These are phyloP conservation scores for Asarcornis scutulata DNA, from an alignment of 2,113 vertebrate species.

Conservation along the genomic window DNA sequence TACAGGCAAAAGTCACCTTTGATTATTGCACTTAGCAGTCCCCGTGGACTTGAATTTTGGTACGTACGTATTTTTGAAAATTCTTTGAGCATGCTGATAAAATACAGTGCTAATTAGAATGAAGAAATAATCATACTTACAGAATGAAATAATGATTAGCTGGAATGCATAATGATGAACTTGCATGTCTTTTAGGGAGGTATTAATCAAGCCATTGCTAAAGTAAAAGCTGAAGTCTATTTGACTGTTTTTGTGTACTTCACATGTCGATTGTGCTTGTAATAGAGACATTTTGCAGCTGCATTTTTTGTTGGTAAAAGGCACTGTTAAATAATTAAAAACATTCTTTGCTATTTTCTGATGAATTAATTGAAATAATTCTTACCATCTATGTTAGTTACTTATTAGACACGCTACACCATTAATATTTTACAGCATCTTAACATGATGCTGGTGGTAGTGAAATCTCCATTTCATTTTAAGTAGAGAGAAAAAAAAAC, in stretches of 20 bases:
- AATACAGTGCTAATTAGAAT: constrained; percentile 23
- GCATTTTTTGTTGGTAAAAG: constrained; percentile 51
- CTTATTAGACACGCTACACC: constrained; percentile 31
- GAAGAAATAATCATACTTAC: background rate
- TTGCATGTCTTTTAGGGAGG: constrained; percentile 58
- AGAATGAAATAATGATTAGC: constrained; percentile 40
- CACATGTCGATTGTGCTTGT: constrained; percentile 58
- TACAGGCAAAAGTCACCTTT: constrained; percentile 81
- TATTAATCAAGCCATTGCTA: constrained; percentile 48
- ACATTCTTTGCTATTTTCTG: constrained; percentile 51
- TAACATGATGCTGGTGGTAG: constrained; percentile 34
- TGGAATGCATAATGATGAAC: constrained; percentile 52
- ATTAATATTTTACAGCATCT: constrained; percentile 76
- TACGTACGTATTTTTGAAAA: constrained; percentile 76
- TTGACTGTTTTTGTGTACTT: constrained; percentile 42
- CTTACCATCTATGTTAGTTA: constrained; percentile 21
- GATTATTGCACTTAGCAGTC: constrained; percentile 79
- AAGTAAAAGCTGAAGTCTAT: constrained; percentile 44
- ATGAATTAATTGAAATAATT: constrained; percentile 58
- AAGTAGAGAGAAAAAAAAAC: background rate
- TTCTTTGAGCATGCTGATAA: constrained; percentile 74
- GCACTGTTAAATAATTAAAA: constrained; percentile 71
- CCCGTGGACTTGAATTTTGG: constrained; percentile 81
- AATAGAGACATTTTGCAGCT: constrained; percentile 31
- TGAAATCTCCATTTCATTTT: constrained; percentile 55